Conservation (phyloP, 2,888 invertebrate species). For the Hydroisotoma schaefferi region DNA sequence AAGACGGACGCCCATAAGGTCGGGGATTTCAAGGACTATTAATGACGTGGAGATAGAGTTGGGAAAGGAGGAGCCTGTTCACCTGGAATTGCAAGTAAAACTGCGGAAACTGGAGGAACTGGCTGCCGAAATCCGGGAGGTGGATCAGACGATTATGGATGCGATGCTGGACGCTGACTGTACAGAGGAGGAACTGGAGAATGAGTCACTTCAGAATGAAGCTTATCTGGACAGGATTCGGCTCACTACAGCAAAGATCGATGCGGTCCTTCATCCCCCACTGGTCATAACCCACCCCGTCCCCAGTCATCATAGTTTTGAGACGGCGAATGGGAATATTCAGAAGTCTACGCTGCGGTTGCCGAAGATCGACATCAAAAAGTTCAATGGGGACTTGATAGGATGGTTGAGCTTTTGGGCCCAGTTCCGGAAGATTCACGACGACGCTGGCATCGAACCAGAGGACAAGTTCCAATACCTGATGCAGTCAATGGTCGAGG, state of each 20-base stretch:
- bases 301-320: not conserved
- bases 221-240: not conserved
- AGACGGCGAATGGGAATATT: not conserved
- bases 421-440: slow-evolving; percentile 47
- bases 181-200: not conserved
- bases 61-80: not conserved
- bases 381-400: slow-evolving; percentile 34
- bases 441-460: slow-evolving; percentile 25
- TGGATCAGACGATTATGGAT: not conserved
- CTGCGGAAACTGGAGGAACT: not conserved
- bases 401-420: slow-evolving; percentile 49
- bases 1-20: not conserved
- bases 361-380: slow-evolving; percentile 25
- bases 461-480: slow-evolving; percentile 43
- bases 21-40: not conserved
- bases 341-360: not conserved
- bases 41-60: not conserved
- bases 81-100: not conserved
- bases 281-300: no score
- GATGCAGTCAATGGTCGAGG: slow-evolving; percentile 31
- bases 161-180: not conserved
- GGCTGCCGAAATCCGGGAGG: not conserved
- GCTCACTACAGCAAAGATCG: not conserved
- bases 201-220: not conserved
- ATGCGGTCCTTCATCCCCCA: not conserved